Base-by-base conservation (phyloP, 2,113 vertebrate species). In the Phylloscopus trochiloides region DNA sequence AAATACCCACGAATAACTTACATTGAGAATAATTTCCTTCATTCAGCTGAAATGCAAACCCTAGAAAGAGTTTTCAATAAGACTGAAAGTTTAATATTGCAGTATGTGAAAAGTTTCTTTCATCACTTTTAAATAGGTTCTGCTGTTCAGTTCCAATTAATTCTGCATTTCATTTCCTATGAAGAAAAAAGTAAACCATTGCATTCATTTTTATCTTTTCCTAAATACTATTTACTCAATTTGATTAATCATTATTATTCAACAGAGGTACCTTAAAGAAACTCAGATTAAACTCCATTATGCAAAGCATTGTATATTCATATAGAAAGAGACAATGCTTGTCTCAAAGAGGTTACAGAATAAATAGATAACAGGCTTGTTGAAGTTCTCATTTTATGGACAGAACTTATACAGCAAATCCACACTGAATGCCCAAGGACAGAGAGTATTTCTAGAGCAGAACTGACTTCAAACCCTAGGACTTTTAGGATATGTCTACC, bases 161-260 rank as follows among this genome's bases (percentile, higher is more conserved):
- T 92, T 86, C 55, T 77, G 32, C 20, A 58, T n/a, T 91, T 91
- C 58, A 86, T 95, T 92, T 94, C 68, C 34, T 62, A 15, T 21
- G 29, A 89, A 94, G 72, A 58, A 95, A 79, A 88, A 47, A 45
- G 19, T 73, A 89, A 80, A 92, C 31, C 43, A 74, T 31, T 59
- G n/a, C 24, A 87, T 6, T 67, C 29, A 42, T 77, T 77, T 77
- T 95, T 87, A 84, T 89, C 90, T 85, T 87, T 76, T 91, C 51
- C 55, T 77, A 78, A 94, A 84, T 43, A 43, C 4, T 78, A 63
- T 89, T 92, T 89, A 91, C 43, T 71, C 73, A 50, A 17, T 87
- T 91, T 84, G 94, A 91, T 77, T 94, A 87, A 84, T 77, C 57
- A 67, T 94, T 94, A 50, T 84, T 89, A 95, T 91, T 91, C 80